Evolutionary conservation across 2,797 vertebrate species (phyloP).

Genomic region (Lepilemur ruficaudatus): DNA sequence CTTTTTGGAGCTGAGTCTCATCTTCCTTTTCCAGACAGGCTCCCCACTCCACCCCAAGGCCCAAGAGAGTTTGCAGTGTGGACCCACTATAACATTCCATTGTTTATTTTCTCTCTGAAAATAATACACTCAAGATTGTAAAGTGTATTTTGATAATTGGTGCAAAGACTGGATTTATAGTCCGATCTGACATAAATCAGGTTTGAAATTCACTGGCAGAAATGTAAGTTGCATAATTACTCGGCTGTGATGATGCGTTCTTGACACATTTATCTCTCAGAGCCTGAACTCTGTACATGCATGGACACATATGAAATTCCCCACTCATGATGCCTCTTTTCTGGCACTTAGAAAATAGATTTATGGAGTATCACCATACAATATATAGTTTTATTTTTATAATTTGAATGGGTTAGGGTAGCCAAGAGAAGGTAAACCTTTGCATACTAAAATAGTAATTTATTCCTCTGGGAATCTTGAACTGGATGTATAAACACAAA

Average conservation of each 20-base stretch:
- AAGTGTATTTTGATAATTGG: constrained; percentile 45
- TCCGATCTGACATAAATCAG: constrained; percentile 56
- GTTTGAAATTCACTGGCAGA: constrained; percentile 58
- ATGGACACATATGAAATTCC: constrained; percentile 64
- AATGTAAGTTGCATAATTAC: constrained; percentile 52
- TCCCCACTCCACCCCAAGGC: neutral
- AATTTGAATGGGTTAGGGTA: neutral
- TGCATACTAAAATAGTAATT: neutral
- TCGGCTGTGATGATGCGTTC: constrained; percentile 8
- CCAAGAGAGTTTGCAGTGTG: neutral
- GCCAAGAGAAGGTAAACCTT: constrained; percentile 14
- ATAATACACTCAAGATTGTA: neutral
- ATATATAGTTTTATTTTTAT: neutral
- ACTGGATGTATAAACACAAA: neutral
- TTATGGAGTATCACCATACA: constrained; percentile 35
- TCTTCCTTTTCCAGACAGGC: neutral
- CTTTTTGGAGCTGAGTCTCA: neutral
- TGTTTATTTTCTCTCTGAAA: constrained; percentile 38
- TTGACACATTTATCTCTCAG: constrained; percentile 61
- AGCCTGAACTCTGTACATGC: constrained; percentile 37
- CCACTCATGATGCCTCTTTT: constrained; percentile 20
- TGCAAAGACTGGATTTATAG: constrained; percentile 53
- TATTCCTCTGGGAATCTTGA: neutral
- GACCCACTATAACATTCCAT: neutral
- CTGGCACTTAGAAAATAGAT: constrained; percentile 15